Percentiles rank a stretch among this genome's conserved stretches.
Conservation (phyloP, 2,797 vertebrate species). For the Telmatherina bonti region DNA sequence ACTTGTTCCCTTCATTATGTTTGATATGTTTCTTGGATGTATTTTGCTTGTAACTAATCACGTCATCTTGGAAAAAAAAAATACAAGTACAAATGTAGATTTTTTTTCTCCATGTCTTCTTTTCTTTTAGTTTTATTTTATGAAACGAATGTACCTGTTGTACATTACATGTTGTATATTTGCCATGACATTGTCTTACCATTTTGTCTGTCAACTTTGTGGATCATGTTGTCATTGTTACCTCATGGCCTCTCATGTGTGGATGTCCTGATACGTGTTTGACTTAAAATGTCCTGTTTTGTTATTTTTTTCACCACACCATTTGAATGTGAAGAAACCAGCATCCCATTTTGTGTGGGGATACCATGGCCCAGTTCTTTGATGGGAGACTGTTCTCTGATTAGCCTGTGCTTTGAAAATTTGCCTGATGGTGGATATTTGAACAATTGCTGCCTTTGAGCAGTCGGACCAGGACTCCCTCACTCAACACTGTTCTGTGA, state of each 20-base stretch:
- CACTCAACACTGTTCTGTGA: constrained; percentile 60
- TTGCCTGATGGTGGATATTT: constrained; percentile 50
- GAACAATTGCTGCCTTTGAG: constrained; percentile 57
- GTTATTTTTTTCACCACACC: constrained; percentile 57
- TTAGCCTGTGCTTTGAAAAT: constrained; percentile 58
- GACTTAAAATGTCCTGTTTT: constrained; percentile 50
- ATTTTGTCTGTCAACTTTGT: constrained; percentile 73
- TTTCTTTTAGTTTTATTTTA: constrained; percentile 31
- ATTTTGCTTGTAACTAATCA: constrained; percentile 69
- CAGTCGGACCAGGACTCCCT: constrained; percentile 50
- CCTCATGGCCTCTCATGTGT: constrained; percentile 66
- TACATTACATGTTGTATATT: constrained; percentile 71
- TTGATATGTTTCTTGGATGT: constrained; percentile 76
- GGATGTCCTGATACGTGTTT: constrained; percentile 66
- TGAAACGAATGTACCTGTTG: constrained; percentile 76
- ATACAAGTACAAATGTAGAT: constrained; percentile 71
- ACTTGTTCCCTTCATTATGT: constrained; percentile 66
- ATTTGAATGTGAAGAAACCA: constrained; percentile 77
- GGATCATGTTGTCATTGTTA: constrained; percentile 60
- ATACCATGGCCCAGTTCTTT: constrained; percentile 46
- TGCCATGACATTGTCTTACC: constrained; percentile 67
- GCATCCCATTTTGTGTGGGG: constrained; percentile 54
- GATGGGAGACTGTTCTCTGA: constrained; percentile 59
- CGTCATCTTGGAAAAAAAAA: constrained; percentile 67
- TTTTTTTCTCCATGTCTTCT: constrained; percentile 48